A percentile compares a stretch with the other conserved stretches of the same genome.
Conservation (phyloP, 1,140 invertebrate genomes). For the Drosophila quadrilineata region DNA sequence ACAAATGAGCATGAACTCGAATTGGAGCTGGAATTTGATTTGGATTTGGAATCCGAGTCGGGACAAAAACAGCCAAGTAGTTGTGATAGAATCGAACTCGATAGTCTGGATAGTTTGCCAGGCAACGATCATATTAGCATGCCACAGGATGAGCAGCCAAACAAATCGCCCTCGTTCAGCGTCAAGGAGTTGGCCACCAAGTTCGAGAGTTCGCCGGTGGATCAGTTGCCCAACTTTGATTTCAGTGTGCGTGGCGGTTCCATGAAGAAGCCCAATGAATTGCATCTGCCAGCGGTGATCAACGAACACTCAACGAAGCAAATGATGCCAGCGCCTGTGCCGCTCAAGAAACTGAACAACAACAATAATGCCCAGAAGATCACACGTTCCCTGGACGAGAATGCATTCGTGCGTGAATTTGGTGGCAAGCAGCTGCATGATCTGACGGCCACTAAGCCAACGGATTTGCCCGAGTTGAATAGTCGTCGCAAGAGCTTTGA, state of each 20-base stretch:
- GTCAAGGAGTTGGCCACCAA: conserved; percentile 84
- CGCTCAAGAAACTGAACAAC: conserved; percentile 81
- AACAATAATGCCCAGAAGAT: conserved; percentile 85
- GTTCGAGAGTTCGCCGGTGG: conserved; percentile 83
- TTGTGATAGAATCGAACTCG: conserved; percentile 65
- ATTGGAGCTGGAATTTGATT: conserved; percentile 15
- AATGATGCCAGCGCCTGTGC: conserved; percentile 51
- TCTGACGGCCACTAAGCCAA: conserved; percentile 58
- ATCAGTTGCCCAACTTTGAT: conserved; percentile 75
- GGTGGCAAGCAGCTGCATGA: conserved; percentile 81
- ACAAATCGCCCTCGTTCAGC: conserved; percentile 81
- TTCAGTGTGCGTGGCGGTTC: conserved; percentile 62
- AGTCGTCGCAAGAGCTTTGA: conserved; percentile 81
- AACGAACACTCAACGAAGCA: conserved; percentile 24
- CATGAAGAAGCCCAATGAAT: conserved; percentile 63
- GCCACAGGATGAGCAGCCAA: conserved; percentile 36
- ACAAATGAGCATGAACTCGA: conserved; percentile 15
- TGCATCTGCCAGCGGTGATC: conserved; percentile 28
- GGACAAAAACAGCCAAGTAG: conserved; percentile 23
- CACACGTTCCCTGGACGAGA: conserved; percentile 87
- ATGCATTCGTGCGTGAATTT: conserved; percentile 86
- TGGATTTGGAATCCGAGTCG: conserved; percentile 8
- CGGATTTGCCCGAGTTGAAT: conserved; percentile 61
- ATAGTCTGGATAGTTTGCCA: conserved; percentile 69
- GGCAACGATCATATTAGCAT: conserved; percentile 58